Conservation (phyloP, 1,140 invertebrate genomes). For the Matsumurasca onukii region DNA sequence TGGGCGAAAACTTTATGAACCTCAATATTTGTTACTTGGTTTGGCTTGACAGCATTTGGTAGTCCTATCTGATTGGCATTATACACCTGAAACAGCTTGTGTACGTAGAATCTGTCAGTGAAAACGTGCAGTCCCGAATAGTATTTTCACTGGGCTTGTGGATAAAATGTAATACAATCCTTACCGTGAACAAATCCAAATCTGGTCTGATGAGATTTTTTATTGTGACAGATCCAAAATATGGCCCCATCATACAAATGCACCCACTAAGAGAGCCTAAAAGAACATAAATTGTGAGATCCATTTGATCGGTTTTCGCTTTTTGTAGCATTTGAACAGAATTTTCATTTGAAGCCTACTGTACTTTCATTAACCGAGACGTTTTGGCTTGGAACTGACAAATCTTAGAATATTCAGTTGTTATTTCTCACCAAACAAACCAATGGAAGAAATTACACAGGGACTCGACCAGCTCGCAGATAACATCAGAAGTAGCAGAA, state of each 20-base stretch:
- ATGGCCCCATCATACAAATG: conserved; percentile 1
- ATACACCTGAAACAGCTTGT: too few species aligned
- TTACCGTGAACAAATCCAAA: not conserved
- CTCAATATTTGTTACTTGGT: too few species aligned
- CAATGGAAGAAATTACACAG: too few species aligned
- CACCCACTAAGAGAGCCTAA: conserved; percentile 7
- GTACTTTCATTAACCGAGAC: conserved; percentile 22
- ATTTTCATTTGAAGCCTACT: conserved; percentile 22
- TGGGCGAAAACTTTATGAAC: too few species aligned
- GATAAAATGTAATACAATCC: conserved; percentile 1
- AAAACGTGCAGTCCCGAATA: conserved; percentile 17
- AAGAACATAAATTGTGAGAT: conserved; percentile 13
- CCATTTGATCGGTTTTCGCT: conserved; percentile 29
- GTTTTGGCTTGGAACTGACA: not conserved
- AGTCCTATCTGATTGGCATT: too few species aligned
- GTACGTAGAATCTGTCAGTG: conserved; percentile 15
- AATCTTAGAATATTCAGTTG: too few species aligned
- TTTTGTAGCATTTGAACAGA: conserved; percentile 27
- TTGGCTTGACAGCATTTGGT: too few species aligned
- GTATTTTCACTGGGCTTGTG: not conserved
- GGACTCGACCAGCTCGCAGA: too few species aligned
- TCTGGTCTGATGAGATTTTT: not conserved
- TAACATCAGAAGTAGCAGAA: too few species aligned
- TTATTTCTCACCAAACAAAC: too few species aligned
- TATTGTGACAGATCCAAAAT: conserved; percentile 8